Conservation (phyloP, 2,113 vertebrate species). For the Eudyptes chrysolophus region DNA sequence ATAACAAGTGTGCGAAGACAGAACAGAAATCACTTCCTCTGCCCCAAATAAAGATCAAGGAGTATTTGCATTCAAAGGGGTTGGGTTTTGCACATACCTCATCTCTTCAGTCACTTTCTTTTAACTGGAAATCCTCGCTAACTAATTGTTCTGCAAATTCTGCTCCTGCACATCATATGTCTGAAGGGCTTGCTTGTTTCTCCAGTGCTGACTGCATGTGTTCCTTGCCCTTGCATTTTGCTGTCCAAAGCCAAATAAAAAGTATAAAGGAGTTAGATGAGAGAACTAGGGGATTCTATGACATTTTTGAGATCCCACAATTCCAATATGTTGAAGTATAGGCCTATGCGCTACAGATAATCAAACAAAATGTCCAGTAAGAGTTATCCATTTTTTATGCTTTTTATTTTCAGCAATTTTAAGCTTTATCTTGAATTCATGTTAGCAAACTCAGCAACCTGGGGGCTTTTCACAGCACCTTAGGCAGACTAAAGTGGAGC, state of each 20-base stretch:
- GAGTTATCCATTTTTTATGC: background rate
- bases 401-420: background rate
- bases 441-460: background rate
- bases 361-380: background rate
- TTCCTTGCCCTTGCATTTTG: background rate
- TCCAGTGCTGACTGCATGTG: background rate
- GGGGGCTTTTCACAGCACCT: conserved; percentile 45
- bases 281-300: background rate
- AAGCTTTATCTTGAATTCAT: background rate
- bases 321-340: background rate
- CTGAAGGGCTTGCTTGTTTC: background rate
- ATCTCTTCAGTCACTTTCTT: conserved; percentile 4
- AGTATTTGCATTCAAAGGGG: conserved; percentile 28
- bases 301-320: background rate
- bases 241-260: background rate
- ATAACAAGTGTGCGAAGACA: conserved; percentile 14
- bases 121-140: conserved; percentile 46
- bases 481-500: conserved; percentile 30
- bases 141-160: conserved; percentile 18
- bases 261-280: background rate
- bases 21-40: conserved; percentile 44
- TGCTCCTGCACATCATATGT: background rate
- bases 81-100: background rate
- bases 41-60: conserved; percentile 33
- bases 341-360: background rate